Evolutionary conservation across 2,113 vertebrate species (phyloP), one percentile per base, ranked within the genome.

Genomic region (Ameiurus melas): DNA sequence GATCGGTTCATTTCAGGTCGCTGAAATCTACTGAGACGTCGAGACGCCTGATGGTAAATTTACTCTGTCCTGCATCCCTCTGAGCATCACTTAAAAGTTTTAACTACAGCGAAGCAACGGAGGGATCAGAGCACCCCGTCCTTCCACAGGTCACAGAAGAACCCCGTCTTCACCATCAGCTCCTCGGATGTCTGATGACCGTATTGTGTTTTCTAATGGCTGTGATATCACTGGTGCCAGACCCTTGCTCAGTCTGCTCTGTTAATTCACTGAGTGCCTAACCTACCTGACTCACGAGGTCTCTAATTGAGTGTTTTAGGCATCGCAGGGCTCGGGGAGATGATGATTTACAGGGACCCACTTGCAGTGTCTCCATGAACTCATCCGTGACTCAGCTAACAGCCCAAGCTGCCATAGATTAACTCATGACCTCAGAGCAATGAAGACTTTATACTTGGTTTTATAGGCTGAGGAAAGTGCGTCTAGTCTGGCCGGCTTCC

Each of bases 321-420:
- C 82, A 43, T 58, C 85, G 14, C 62, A 70, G 85, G 89, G 60
- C 68, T 86, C 3, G 58, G 82, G 73, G 43, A 39, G 64, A 51
- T 66, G 66, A 20, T 91, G 87, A 91, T 91, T 91, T 91, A 92
- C 43, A 85, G 83, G 62, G 86, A 57, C 87, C 64, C 87, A 66
- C 83, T 90, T 39, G 85, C 86, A 82, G 79, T 77, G 89, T 92
- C 92, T 92, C 94, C 92, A 95, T 96, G 94, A 96, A 96, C 94
- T 96, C 95, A 95, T 95, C 92, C 92, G 93, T 95, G 94, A 95
- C 94, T 96, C 95, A 95, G 93, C 94, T 94, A 95, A 95, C 92
- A 94, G 93, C 91, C 90, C 81, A 92, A 93, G 91, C 91, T 92
- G 90, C 90, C 91, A 88, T 89, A 85, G 87, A 93, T 94, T 94